A percentile compares a stretch with the other conserved stretches of the same genome.
These are phyloP conservation scores for Hyposoter didymator DNA, from an alignment of 2,888 invertebrate genomes.

Conservation along the genomic window DNA sequence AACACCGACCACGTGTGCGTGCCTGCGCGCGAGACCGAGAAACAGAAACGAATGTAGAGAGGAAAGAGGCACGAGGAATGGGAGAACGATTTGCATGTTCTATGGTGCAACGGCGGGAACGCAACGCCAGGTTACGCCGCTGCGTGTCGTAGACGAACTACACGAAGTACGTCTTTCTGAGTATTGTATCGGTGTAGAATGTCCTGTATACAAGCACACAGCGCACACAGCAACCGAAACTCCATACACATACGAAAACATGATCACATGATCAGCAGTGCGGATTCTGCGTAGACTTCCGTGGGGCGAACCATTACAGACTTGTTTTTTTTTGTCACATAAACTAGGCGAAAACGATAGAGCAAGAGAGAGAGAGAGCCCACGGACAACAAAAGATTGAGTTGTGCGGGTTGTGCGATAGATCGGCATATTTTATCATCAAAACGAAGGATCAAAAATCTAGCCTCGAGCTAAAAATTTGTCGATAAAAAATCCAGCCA, in stretches of 20 bases:
- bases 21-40: background rate
- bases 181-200: background rate
- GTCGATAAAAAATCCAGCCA: slow-evolving; percentile 1
- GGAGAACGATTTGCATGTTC: too few species aligned
- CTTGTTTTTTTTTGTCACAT: slow-evolving; percentile 14
- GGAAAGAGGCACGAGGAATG: too few species aligned
- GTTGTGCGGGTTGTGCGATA: slow-evolving; percentile 12
- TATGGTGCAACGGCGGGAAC: too few species aligned
- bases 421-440: background rate
- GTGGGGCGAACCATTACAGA: slow-evolving; percentile 38
- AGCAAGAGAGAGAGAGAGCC: background rate
- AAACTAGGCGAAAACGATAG: slow-evolving; percentile 2
- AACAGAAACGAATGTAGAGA: too few species aligned
- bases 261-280: slow-evolving; percentile 59
- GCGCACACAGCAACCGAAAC: background rate
- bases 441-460: background rate
- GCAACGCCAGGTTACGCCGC: too few species aligned
- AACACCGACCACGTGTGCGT: slow-evolving; percentile 28
- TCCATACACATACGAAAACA: background rate
- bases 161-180: background rate
- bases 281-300: slow-evolving; percentile 57
- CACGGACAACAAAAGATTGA: slow-evolving; percentile 11
- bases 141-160: background rate
- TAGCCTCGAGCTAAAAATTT: background rate
- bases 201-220: background rate